Base-by-base conservation (phyloP, 1,140 invertebrate species). In the Druon quercuslanigerum region DNA sequence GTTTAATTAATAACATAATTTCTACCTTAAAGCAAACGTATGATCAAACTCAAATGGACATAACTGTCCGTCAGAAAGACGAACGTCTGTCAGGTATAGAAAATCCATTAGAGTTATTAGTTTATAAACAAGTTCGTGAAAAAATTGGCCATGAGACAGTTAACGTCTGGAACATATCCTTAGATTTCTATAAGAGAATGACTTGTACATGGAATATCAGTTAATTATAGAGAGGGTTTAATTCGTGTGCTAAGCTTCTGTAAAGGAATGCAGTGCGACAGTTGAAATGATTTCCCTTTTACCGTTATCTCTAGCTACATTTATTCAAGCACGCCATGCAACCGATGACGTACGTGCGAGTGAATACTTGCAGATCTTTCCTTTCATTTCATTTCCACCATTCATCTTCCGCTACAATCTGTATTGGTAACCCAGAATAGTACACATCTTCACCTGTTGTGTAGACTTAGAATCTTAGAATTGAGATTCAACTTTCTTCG, bases 301-400 rank as follows among this genome's bases (percentile, higher is more conserved):
- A 50, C 51, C 25, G 25, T 52, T 51, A 71, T 75, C 57, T 74
- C 66, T 57, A 11, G 13, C 40, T 17, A 25, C 77, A 57, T 40
- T 51, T 52, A 17, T 19, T 7, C 14, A 12, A 16, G 12, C 46
- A 25, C 14, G n/a, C 20, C 14, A 51, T 51, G 25, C 50, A 51
- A 14, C 52, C 71, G 40, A 19, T n/a, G 54, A 75, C 52, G 13
- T 73, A 70, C 74, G 66, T 51, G 74, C 70, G 51, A 60, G 76
- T 80, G 81, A 70, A 51, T 82, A 82, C 82, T 79, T 75, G 78
- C 80, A 83, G 75, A 60, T 66, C 60, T 33, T 66, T 66, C 60
- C 60, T 66, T 66, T 66, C 60, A 66, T 66, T 66, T 66, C 33
- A 66, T 66, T 66, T 66, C 54, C 20, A 66, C 60, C 60, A 66